Evolutionary conservation across 2,888 invertebrate genomes (phyloP).

Genomic region (Mantis religiosa): DNA sequence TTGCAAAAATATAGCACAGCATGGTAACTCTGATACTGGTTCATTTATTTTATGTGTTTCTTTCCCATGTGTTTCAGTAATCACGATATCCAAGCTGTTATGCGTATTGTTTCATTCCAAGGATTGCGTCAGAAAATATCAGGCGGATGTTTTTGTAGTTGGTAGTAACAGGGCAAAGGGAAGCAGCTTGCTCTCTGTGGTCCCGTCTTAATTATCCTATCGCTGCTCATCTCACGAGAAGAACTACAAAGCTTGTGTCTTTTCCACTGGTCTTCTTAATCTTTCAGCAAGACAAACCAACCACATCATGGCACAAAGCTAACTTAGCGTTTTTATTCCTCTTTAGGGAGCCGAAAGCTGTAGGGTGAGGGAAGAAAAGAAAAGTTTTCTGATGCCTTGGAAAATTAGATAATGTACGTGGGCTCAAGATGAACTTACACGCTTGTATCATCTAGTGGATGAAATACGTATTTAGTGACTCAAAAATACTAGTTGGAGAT

Average conservation of each 20-base stretch:
- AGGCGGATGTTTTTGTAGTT: background rate
- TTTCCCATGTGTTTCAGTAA: too few relatives aligned
- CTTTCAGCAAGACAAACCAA: slow-evolving; percentile 30
- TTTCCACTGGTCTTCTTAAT: slow-evolving; percentile 28
- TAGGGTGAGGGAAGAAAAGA: background rate
- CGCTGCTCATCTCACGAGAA: slow-evolving; percentile 24
- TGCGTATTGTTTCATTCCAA: too few relatives aligned
- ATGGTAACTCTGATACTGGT: too few relatives aligned
- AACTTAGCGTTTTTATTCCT: background rate
- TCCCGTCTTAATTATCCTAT: slow-evolving; percentile 31
- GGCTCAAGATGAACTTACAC: background rate
- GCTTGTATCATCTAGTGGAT: background rate
- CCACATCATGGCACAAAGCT: slow-evolving; percentile 19
- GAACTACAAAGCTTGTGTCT: slow-evolving; percentile 7
- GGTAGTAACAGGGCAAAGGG: background rate
- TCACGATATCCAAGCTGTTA: too few relatives aligned
- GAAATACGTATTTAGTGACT: background rate
- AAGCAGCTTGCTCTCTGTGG: slow-evolving; percentile 16
- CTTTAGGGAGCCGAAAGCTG: slow-evolving; percentile 4
- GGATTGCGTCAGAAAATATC: background rate
- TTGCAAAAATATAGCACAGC: too few relatives aligned
- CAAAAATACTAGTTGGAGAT: background rate
- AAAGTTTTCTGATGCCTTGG: slow-evolving; percentile 19
- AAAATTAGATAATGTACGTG: slow-evolving; percentile 29
- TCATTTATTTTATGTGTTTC: too few relatives aligned